Percentiles rank a stretch among this genome's conserved stretches.
Evolutionary conservation across 2,113 vertebrate species (phyloP).

Genomic region (Sylvilagus bachmani): DNA sequence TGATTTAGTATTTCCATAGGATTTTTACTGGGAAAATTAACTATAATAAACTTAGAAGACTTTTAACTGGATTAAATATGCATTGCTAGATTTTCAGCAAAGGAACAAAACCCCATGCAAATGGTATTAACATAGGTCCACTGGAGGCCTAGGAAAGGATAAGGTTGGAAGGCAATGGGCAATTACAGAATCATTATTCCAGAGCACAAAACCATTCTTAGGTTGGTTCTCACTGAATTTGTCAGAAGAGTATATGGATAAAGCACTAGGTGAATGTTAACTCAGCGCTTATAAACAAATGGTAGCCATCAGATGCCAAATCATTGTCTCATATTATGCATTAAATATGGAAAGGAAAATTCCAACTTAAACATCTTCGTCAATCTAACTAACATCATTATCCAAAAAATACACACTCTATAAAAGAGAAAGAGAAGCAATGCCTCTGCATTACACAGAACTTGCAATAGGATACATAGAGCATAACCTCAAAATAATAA

Average conservation of each 20-base stretch:
- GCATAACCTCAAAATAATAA: neutral
- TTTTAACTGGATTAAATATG: neutral
- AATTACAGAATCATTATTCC: neutral
- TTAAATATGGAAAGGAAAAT: neutral
- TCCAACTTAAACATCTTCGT: neutral
- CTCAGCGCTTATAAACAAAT: neutral
- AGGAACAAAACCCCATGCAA: neutral
- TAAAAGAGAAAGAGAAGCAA: neutral
- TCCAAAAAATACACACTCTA: neutral
- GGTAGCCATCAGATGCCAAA: neutral
- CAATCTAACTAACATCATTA: neutral
- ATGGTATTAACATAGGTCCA: neutral
- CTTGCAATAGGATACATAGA: neutral
- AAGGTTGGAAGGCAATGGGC: neutral
- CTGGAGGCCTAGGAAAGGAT: neutral
- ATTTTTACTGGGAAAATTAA: constrained; percentile 60
- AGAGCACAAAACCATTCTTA: neutral
- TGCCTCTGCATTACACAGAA: neutral
- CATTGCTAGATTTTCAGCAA: neutral
- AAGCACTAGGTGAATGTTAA: neutral
- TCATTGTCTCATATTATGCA: neutral
- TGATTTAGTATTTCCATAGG: constrained; percentile 11
- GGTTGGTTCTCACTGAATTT: neutral
- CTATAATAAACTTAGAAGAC: neutral
- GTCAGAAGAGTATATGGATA: neutral